phyloP scores from a whole-genome alignment of 1,140 invertebrate genomes.

The Dendroctonus valens region DNA sequence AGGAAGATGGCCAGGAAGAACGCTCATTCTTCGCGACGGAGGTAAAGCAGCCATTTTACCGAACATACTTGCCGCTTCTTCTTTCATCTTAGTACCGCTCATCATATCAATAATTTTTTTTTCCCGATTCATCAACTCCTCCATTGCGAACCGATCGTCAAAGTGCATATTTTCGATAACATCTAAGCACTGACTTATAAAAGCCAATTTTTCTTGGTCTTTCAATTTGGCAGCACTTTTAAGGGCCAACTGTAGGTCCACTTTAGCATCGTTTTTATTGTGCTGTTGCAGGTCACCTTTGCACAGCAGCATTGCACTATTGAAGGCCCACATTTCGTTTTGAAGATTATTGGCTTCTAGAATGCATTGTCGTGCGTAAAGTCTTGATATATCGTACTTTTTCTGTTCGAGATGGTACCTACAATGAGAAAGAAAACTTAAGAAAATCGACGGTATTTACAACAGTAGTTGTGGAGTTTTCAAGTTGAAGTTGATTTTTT shows the following conservation, averaged over 20 bases:
- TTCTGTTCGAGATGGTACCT: constrained; percentile 51
- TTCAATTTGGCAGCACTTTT: constrained; percentile 23
- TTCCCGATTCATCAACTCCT: constrained; percentile 44
- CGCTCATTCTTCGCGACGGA: constrained; percentile 42
- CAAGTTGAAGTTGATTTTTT: no score
- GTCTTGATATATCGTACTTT: constrained; percentile 54
- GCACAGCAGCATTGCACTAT: constrained; percentile 53
- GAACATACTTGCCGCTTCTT: constrained; percentile 45
- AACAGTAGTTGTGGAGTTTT: no score
- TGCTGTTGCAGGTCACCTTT: constrained; percentile 55
- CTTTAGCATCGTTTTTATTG: constrained; percentile 51
- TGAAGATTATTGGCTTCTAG: constrained; percentile 50
- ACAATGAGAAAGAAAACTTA: background rate
- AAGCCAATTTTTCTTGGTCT: constrained; percentile 25
- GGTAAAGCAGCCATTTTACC: constrained; percentile 46
- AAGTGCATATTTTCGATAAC: constrained; percentile 42
- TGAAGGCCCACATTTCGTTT: constrained; percentile 52
- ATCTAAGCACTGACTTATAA: constrained; percentile 34
- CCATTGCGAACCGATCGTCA: constrained; percentile 40
- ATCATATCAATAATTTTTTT: constrained; percentile 45
- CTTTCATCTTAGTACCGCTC: constrained; percentile 41
- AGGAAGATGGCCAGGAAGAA: constrained; percentile 42
- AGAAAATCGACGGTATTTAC: no score
- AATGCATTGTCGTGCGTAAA: constrained; percentile 56
- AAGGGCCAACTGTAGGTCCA: constrained; percentile 21